Base-by-base conservation (phyloP, 2,797 vertebrate genomes). In the Clarias pachynema region DNA sequence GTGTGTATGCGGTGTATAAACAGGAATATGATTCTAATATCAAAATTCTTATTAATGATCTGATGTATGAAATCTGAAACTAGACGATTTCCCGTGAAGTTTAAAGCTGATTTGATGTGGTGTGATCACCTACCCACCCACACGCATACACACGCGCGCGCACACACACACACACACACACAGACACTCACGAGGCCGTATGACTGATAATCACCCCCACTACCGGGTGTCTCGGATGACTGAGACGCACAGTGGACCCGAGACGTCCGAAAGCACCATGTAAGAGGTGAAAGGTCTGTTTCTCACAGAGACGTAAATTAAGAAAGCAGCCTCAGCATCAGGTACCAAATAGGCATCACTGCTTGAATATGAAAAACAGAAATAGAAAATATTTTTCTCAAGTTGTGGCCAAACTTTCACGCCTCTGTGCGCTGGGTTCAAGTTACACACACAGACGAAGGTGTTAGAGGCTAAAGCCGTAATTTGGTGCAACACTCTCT, bases 401-500 rank as follows among this genome's bases (percentile, higher is more conserved):
- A 9, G 14, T 7, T 16, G 31, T 78, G 5, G 14, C 22, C 34
- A 62, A 31, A n/a, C 4, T 59, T 29, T 59, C 74, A 60, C 31
- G 7, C 34, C 20, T 40, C 14, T 62, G 20, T 15, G 57, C 20
- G 22, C 57, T 40, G 12, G 18, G 57, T 79, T 62, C 18, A 79
- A 34, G 40, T 14, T 40, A n/a, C n/a, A 62, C 31, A 79, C n/a
- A 8, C 56, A 16, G 31, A 31, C 9, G 0, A n/a, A 75, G 57
- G 57, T 40, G 65, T 22, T 77, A 3, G 49, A 3, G 49, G 49
- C 66, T 37, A 72, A 65, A 56, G 22, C 16, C 66, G 66, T 59
- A 29, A 73, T 74, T 79, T 83, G 74, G 59, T 57, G 24, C 40
- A 66, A 73, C 75, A 83, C 10, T 16, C 22, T 79, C 4, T 31